These are phyloP conservation scores for Nomada goodeniana DNA, from an alignment of 2,888 invertebrate species.

Conservation along the genomic window DNA sequence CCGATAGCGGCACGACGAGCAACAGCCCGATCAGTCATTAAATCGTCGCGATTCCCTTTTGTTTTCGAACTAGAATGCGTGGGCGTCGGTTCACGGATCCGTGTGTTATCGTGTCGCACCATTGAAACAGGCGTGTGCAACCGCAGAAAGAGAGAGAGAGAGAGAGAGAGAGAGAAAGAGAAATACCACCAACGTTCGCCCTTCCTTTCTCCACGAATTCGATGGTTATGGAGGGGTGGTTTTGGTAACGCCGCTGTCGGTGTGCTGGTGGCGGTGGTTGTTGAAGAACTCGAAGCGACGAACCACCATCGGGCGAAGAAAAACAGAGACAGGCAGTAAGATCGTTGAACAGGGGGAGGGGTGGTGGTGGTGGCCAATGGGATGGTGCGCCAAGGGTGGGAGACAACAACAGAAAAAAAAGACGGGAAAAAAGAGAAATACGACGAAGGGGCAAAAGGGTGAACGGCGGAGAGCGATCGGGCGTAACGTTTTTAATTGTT, in stretches of 20 bases:
- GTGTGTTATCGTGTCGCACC: slow-evolving; percentile 71
- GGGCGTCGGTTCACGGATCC: slow-evolving; percentile 53
- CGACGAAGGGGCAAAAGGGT: slow-evolving; percentile 42
- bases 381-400: slow-evolving; percentile 9
- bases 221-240: slow-evolving; percentile 55
- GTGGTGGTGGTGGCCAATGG: no score
- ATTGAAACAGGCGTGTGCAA: no score
- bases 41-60: slow-evolving; percentile 83
- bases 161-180: slow-evolving; percentile 38
- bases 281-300: slow-evolving; percentile 42
- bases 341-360: slow-evolving; percentile 39
- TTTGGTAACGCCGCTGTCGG: no score
- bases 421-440: slow-evolving; percentile 34
- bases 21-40: slow-evolving; percentile 83
- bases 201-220: slow-evolving; percentile 45
- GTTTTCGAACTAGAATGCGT: slow-evolving; percentile 69
- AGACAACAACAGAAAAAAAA: not conserved
- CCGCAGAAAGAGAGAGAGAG: slow-evolving; percentile 67
- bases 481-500: slow-evolving; percentile 84
- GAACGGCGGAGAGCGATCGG: slow-evolving; percentile 80
- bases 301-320: slow-evolving; percentile 8
- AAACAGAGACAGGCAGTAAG: slow-evolving; percentile 33
- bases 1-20: slow-evolving; percentile 71
- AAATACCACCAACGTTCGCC: slow-evolving; percentile 26
- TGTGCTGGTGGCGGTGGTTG: slow-evolving; percentile 27